Conservation (phyloP, 2,113 vertebrate species). For the Zosterops lateralis region DNA sequence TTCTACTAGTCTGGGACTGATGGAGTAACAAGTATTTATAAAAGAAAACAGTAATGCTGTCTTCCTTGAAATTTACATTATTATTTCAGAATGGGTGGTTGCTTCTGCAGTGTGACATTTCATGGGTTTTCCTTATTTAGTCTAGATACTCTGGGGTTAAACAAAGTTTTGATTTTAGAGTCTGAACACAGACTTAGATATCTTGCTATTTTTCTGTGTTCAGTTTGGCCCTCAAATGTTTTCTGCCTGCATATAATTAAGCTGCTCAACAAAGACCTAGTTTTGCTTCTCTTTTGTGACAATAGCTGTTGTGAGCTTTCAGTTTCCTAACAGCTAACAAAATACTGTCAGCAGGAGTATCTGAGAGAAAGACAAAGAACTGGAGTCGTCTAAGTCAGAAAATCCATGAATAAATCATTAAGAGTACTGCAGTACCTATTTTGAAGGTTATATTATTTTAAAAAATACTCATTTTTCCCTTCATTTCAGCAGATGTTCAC, state of each 20-base stretch:
- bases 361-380: neutral
- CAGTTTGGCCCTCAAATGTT: neutral
- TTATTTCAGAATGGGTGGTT: neutral
- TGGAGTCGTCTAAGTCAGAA: neutral
- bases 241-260: neutral
- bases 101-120: neutral
- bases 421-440: neutral
- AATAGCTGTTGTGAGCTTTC: constrained; percentile 4
- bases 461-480: neutral
- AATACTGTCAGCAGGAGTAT: neutral
- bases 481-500: neutral
- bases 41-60: neutral
- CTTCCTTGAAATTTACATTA: neutral
- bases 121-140: neutral
- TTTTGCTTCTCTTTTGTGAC: neutral
- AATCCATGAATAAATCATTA: neutral
- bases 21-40: neutral
- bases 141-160: neutral
- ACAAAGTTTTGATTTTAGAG: neutral
- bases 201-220: neutral
- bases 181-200: neutral
- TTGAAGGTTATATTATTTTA: neutral
- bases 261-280: neutral
- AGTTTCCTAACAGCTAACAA: neutral
- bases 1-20: neutral